Percentiles rank a stretch among this genome's conserved stretches.
Evolutionary conservation across 1,140 invertebrate genomes (phyloP).

Genomic region (Antheraea mylitta): DNA sequence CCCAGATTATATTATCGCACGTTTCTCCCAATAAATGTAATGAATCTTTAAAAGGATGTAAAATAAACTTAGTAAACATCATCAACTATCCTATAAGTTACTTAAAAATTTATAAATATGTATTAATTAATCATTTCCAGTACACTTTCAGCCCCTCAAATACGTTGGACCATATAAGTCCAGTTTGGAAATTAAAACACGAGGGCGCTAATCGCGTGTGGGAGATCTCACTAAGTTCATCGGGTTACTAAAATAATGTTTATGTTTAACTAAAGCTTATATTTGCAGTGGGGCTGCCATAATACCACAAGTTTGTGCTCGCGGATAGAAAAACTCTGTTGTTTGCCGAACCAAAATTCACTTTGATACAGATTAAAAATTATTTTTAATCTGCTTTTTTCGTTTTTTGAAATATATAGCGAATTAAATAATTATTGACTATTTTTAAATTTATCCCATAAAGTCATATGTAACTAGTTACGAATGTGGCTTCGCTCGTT

Average conservation of each 20-base stretch:
- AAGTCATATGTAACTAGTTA: too few species aligned
- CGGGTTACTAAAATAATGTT: slow-evolving; percentile 75
- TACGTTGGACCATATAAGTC: not conserved
- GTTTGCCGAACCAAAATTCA: too few species aligned
- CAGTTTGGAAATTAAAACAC: slow-evolving; percentile 28
- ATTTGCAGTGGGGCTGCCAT: slow-evolving; percentile 52
- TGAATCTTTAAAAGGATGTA: too few species aligned
- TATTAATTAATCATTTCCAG: not conserved
- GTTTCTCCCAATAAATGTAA: too few species aligned
- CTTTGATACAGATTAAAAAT: too few species aligned
- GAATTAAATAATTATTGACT: too few species aligned
- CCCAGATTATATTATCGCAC: too few species aligned
- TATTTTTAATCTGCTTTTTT: too few species aligned
- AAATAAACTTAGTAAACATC: too few species aligned
- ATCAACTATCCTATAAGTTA: not conserved
- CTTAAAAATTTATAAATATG: not conserved
- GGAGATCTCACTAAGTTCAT: slow-evolving; percentile 63
- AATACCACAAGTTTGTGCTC: slow-evolving; percentile 49
- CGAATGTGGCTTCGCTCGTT: too few species aligned
- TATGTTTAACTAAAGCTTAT: slow-evolving; percentile 66
- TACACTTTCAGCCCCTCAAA: not conserved
- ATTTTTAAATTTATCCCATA: too few species aligned
- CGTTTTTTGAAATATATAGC: too few species aligned
- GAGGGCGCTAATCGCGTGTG: slow-evolving; percentile 63
- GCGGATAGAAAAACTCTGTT: not conserved